These are phyloP conservation scores for Helostoma temminkii DNA, from an alignment of 2,797 vertebrate species.

Conservation along the genomic window DNA sequence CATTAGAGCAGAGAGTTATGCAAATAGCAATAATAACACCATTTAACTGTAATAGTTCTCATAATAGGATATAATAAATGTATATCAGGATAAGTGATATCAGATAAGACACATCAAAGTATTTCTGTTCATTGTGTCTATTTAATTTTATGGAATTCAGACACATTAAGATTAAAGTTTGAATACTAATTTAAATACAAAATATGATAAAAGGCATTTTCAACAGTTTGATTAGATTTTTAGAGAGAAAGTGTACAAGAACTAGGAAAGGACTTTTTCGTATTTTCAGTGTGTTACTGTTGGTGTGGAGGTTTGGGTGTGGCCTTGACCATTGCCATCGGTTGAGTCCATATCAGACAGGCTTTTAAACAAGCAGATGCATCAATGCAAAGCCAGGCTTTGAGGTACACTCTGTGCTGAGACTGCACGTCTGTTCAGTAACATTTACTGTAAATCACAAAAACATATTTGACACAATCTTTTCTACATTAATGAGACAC, in stretches of 20 bases:
- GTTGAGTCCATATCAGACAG: conserved; percentile 37
- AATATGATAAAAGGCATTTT: too few relatives aligned
- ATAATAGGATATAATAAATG: conserved; percentile 20
- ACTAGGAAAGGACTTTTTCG: too few relatives aligned
- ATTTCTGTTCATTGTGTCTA: neutral
- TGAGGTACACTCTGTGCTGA: neutral
- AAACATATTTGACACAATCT: conserved; percentile 1
- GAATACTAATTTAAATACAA: neutral
- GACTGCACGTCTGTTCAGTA: neutral
- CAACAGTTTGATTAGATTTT: neutral
- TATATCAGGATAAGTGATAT: neutral
- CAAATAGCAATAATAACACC: conserved; percentile 40
- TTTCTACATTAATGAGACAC: neutral
- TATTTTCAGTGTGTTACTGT: neutral
- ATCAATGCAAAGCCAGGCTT: conserved; percentile 6
- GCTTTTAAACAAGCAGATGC: neutral
- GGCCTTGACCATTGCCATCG: conserved; percentile 14
- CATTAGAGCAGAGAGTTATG: conserved; percentile 30
- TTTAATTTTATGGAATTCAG: neutral
- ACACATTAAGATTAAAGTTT: neutral
- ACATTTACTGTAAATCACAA: neutral
- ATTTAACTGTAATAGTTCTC: conserved; percentile 5
- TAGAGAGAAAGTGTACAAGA: neutral
- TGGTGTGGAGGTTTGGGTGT: neutral
- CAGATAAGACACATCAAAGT: neutral